phyloP scores from a whole-genome alignment of 2,113 vertebrate species.

The Actenoides lindsayi region DNA sequence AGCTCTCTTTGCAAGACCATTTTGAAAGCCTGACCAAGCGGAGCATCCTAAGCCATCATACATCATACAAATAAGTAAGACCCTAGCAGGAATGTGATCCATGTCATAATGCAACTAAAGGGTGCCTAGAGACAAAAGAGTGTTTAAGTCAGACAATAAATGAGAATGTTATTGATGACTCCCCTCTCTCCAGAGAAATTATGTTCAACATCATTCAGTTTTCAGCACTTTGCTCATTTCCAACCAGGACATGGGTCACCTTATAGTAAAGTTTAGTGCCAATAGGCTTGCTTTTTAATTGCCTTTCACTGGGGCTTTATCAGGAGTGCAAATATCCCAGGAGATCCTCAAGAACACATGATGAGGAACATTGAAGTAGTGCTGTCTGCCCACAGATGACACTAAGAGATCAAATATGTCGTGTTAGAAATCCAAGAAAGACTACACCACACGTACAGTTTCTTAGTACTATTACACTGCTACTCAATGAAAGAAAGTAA shows the following conservation, averaged over 20 bases:
- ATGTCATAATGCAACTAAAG: background rate
- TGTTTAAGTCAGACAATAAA: conserved; percentile 14
- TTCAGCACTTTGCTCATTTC: background rate
- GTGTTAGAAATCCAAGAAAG: background rate
- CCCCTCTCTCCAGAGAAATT: background rate
- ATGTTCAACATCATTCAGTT: background rate
- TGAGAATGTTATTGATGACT: background rate
- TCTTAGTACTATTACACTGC: background rate
- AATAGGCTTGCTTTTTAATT: background rate
- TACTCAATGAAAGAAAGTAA: background rate
- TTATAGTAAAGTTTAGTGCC: background rate
- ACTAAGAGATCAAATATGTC: background rate
- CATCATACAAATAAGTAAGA: background rate
- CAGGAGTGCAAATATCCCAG: background rate
- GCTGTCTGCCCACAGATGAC: background rate
- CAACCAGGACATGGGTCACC: background rate
- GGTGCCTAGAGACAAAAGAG: background rate
- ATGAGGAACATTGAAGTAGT: background rate
- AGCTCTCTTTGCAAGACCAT: background rate
- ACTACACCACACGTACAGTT: background rate
- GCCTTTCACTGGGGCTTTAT: background rate
- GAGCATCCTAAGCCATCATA: background rate
- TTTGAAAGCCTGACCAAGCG: background rate
- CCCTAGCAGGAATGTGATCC: background rate
- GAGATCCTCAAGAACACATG: background rate